A percentile compares a stretch with the other conserved stretches of the same genome.
These are phyloP conservation scores for Plebejus argus DNA, from an alignment of 2,888 invertebrate species.

Conservation along the genomic window DNA sequence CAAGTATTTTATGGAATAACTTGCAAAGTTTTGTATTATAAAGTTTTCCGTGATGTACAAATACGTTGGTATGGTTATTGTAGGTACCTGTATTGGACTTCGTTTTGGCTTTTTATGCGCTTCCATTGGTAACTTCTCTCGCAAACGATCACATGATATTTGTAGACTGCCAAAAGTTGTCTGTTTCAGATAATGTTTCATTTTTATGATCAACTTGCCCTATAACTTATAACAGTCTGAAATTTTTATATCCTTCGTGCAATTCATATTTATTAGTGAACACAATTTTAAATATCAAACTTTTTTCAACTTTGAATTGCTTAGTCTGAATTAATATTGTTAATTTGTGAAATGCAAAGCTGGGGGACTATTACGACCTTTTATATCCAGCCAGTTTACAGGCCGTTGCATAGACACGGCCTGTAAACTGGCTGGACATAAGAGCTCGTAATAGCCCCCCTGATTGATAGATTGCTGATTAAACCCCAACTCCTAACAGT, in stretches of 20 bases:
- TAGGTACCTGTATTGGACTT: neutral
- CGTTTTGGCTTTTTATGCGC: neutral
- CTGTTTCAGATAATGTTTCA: constrained; percentile 15
- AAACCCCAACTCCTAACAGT: too few relatives aligned
- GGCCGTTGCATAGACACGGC: too few relatives aligned
- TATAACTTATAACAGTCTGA: neutral
- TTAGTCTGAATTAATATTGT: too few relatives aligned
- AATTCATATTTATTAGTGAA: too few relatives aligned
- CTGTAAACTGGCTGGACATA: too few relatives aligned
- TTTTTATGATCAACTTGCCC: neutral
- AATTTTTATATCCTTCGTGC: neutral
- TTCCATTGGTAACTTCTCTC: neutral
- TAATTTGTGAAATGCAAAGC: neutral
- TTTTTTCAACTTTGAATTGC: too few relatives aligned
- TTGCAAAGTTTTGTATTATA: neutral
- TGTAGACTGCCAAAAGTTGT: neutral
- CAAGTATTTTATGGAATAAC: neutral
- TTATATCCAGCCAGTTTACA: too few relatives aligned
- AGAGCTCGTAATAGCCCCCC: too few relatives aligned
- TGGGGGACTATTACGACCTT: too few relatives aligned
- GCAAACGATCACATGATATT: neutral
- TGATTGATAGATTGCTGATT: too few relatives aligned
- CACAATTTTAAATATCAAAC: too few relatives aligned
- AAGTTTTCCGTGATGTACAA: neutral
- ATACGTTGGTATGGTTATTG: neutral